Evolutionary conservation across 2,797 vertebrate species (phyloP).

Genomic region (Hozukius guyotensis): DNA sequence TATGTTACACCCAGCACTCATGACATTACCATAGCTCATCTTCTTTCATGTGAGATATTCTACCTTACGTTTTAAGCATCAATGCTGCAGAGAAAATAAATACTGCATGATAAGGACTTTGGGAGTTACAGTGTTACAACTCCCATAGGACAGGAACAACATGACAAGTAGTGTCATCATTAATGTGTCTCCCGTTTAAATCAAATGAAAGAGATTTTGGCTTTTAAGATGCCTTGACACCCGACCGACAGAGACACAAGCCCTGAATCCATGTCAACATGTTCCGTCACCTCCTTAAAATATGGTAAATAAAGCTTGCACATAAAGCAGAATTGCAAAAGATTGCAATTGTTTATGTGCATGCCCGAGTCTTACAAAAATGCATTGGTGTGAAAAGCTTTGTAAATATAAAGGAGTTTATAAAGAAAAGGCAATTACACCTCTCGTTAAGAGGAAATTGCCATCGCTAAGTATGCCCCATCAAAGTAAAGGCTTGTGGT

Average conservation of each 20-base stretch:
- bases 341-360: neutral
- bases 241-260: neutral
- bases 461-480: constrained; percentile 51
- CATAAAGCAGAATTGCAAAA: neutral
- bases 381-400: neutral
- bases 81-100: constrained; percentile 9
- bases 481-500: constrained; percentile 57
- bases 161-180: neutral
- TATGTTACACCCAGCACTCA: constrained; percentile 10
- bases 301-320: neutral
- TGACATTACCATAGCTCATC: neutral
- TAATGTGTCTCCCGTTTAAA: neutral
- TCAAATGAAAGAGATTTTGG: neutral
- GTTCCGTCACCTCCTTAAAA: neutral
- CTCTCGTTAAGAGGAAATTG: constrained; percentile 47
- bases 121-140: neutral
- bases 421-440: constrained; percentile 44
- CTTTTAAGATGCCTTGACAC: neutral
- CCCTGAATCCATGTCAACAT: neutral
- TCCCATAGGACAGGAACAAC: neutral
- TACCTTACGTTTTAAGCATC: neutral
- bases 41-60: neutral
- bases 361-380: neutral
- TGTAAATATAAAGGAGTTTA: constrained; percentile 24
- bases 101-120: neutral